These are phyloP conservation scores for Pangasius mekongensis DNA, from an alignment of 2,797 vertebrate species.

Conservation along the genomic window DNA sequence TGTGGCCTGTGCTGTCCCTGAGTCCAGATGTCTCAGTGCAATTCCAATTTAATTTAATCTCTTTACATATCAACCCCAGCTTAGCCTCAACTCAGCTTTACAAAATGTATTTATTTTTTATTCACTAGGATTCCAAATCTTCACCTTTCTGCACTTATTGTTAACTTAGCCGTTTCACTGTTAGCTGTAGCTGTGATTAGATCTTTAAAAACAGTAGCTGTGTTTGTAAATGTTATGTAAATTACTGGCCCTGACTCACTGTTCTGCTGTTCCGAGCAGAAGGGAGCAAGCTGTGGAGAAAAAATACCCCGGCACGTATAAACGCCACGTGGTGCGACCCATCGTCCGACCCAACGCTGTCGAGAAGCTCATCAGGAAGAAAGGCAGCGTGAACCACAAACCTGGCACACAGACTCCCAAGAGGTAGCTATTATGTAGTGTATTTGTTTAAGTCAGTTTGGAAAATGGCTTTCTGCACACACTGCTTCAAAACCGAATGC, in stretches of 20 bases:
- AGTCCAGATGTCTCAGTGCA: not conserved
- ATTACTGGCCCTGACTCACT: not conserved
- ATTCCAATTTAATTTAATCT: constrained; percentile 37
- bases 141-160: not conserved
- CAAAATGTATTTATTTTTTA: not conserved
- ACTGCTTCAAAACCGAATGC: not conserved
- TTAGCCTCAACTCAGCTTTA: not conserved
- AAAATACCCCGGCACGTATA: constrained; percentile 94
- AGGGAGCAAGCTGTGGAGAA: constrained; percentile 97
- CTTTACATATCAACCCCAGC: constrained; percentile 28
- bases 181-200: not conserved
- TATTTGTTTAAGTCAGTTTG: not conserved
- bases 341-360: constrained; percentile 93
- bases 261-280: constrained; percentile 66
- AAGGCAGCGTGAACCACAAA: constrained; percentile 86
- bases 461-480: constrained; percentile 1
- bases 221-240: not conserved
- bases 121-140: not conserved
- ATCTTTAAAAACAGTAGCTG: not conserved
- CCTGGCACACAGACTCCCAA: constrained; percentile 82
- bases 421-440: constrained; percentile 71
- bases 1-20: not conserved
- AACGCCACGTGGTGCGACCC: constrained; percentile 90
- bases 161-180: not conserved
- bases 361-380: constrained; percentile 97